These are phyloP conservation scores for Sitta europaea DNA, from an alignment of 2,113 vertebrate genomes.

Conservation along the genomic window DNA sequence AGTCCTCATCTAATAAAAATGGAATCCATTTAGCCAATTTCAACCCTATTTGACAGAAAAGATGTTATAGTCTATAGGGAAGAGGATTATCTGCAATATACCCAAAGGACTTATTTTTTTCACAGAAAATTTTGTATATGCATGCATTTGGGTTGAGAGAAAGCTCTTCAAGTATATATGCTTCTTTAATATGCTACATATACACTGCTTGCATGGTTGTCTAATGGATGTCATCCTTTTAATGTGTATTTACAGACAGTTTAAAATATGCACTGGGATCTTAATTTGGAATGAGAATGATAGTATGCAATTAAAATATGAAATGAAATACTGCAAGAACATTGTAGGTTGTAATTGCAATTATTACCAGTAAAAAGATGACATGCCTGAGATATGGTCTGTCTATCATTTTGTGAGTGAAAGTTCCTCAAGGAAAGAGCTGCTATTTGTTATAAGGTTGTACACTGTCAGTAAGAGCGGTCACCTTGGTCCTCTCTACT, in stretches of 20 bases:
- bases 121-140: neutral
- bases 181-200: neutral
- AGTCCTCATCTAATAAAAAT: conserved; percentile 5
- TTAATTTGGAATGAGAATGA: conserved; percentile 41
- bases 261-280: conserved; percentile 33
- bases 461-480: neutral
- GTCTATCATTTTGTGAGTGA: neutral
- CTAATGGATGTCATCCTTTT: conserved; percentile 11
- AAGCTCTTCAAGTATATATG: neutral
- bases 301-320: conserved; percentile 50
- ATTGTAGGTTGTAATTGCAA: conserved; percentile 35
- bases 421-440: neutral
- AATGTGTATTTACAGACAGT: conserved; percentile 38
- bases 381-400: neutral
- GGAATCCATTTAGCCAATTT: conserved; percentile 26
- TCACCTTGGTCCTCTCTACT: neutral
- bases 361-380: conserved; percentile 18
- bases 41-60: neutral
- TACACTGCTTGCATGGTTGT: neutral
- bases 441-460: neutral
- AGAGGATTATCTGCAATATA: neutral
- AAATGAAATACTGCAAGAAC: conserved; percentile 37
- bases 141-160: neutral
- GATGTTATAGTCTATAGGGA: neutral
- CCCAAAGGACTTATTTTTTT: neutral